Percentiles rank a stretch among this genome's conserved stretches.
phyloP scores from a whole-genome alignment of 2,113 vertebrate genomes.

The Synchiropus splendidus region DNA sequence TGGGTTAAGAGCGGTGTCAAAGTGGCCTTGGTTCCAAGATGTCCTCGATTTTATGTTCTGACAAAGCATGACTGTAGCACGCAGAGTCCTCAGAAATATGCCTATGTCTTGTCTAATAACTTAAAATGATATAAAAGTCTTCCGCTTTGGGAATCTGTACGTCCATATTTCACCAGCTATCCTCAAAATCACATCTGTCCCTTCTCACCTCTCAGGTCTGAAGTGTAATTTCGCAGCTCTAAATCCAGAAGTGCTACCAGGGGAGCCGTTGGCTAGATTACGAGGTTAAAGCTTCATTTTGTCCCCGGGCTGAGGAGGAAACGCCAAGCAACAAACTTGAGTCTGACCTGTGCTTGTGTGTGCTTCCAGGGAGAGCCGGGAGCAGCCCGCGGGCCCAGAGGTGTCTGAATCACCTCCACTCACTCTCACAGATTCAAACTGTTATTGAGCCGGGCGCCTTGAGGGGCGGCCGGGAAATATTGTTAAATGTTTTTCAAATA shows the following conservation, averaged over 20 bases:
- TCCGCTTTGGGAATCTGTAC: constrained; percentile 32
- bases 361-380: constrained; percentile 52
- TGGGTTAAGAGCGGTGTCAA: too few relatives aligned
- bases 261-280: constrained; percentile 69
- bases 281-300: constrained; percentile 78
- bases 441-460: constrained; percentile 64
- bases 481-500: constrained; percentile 58
- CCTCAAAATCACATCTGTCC: constrained; percentile 34
- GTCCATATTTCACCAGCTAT: constrained; percentile 30
- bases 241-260: constrained; percentile 66
- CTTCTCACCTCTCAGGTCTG: constrained; percentile 33
- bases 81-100: too few relatives aligned
- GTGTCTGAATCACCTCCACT: constrained; percentile 63
- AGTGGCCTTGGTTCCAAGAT: too few relatives aligned
- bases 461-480: constrained; percentile 62
- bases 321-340: constrained; percentile 59
- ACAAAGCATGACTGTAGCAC: too few relatives aligned
- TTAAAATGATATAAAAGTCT: constrained; percentile 5
- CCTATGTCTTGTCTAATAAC: constrained; percentile 2
- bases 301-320: constrained; percentile 62
- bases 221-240: constrained; percentile 65
- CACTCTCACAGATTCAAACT: constrained; percentile 59
- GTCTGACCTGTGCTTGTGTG: constrained; percentile 53
- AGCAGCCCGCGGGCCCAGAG: constrained; percentile 54
- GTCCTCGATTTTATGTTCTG: too few relatives aligned